Base-by-base conservation (phyloP, 2,888 invertebrate species). In the Mystacides longicornis region DNA sequence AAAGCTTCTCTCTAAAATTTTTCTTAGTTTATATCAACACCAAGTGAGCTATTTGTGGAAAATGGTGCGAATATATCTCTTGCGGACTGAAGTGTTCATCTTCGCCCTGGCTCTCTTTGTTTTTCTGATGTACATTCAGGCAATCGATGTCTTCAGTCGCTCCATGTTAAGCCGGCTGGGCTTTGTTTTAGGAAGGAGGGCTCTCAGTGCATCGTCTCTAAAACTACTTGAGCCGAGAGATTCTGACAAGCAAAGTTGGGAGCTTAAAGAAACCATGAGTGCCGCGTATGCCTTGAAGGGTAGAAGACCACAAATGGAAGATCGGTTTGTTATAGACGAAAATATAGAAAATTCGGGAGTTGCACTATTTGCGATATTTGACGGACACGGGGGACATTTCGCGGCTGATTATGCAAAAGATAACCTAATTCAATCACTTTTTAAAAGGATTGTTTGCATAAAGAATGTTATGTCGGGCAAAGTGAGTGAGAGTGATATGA, bases 341-440 rank as follows among this genome's bases (percentile, higher is more conserved):
- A 86, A 93, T 67, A 85, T 93, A 52, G 87, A 89, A 68, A 83
- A 86, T 63, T 90, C 92, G 19, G 90, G 88, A 20, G 58, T 93
- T 52, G 88, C 92, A 19, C 75, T 96, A 56, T 93, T 91, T 74
- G 94, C 93, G 46, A 86, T 96, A 63, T 95, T 94, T 70, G 95
- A 96, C 74, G 95, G 95, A 0, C 95, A 96, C 70, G 96, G 95
- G 51, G 96, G 95, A 42, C 93, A 94, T 75, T 91, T 91, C 76
- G 94, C 94, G 51, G 93, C 94, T 19, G 90, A 94, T 68, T 95
- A 89, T 74, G 92, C 92, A 51, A 87, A 89, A 68, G 92, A 93
- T 64, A 88, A 91, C 64, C 78, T 95, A 18, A 85, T 93, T 61
- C 86, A 87, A 68, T 89, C 85, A 67, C 76, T 93, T 51, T 84